These are phyloP conservation scores for Betta splendens DNA, from an alignment of 2,797 vertebrate species.

Conservation along the genomic window DNA sequence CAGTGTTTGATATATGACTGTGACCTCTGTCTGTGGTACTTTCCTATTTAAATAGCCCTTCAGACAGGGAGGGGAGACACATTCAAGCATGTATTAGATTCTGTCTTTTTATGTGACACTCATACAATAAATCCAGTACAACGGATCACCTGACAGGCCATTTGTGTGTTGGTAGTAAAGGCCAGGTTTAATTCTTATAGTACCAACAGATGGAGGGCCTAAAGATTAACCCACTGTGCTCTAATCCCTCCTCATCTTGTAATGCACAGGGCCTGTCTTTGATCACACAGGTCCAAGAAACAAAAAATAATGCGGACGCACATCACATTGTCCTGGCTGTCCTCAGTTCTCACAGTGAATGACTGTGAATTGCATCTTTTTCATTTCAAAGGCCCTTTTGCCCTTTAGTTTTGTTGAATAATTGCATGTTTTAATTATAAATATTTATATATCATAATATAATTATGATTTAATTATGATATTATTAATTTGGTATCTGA, in stretches of 20 bases:
- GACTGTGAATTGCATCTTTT: too few relatives aligned
- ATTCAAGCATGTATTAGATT: background rate
- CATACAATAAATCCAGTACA: background rate
- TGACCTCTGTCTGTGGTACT: constrained; percentile 14
- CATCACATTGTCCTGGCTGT: too few relatives aligned
- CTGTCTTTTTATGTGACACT: background rate
- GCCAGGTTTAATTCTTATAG: constrained; percentile 77
- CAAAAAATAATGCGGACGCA: too few relatives aligned
- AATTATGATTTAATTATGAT: too few relatives aligned
- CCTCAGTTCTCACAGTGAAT: too few relatives aligned
- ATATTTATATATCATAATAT: too few relatives aligned
- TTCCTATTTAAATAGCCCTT: background rate
- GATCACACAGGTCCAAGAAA: constrained; percentile 54
- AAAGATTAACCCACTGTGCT: constrained; percentile 84
- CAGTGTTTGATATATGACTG: constrained; percentile 4
- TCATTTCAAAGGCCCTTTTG: too few relatives aligned
- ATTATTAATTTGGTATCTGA: too few relatives aligned
- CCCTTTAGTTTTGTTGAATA: too few relatives aligned
- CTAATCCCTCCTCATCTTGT: constrained; percentile 84
- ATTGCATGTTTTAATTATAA: background rate
- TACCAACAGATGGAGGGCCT: constrained; percentile 81
- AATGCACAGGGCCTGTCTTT: constrained; percentile 72
- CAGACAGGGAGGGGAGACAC: background rate
- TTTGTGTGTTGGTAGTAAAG: constrained; percentile 49
- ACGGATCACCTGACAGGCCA: constrained; percentile 67